Evolutionary conservation across 2,113 vertebrate species (phyloP), one percentile per base, ranked within the genome.

Genomic region (Theristicus caerulescens): DNA sequence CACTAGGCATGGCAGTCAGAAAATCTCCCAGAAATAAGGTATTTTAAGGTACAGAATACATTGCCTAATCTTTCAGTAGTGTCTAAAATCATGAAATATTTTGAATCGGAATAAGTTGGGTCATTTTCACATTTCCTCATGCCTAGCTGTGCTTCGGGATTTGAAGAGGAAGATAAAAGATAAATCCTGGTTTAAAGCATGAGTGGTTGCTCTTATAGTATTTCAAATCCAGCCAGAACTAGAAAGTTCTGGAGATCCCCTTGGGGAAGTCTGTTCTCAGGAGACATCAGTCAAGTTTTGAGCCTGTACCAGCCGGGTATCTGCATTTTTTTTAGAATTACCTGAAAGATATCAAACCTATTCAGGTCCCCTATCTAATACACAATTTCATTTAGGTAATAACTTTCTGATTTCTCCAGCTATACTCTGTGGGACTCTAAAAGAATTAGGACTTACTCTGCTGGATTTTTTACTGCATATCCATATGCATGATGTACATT

Each of bases 141-240:
- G 34, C 47, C 31, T 47, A 83, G 15, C 12, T 94, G 55, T 47
- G 64, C 26, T 62, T 38, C 70, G 64, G 49, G 70, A 90, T 91
- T 95, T 4, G 5, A 61, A 91, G 40, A 82, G 57, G 73, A 96
- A 72, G 7, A 89, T 66, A 88, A 96, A 95, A 93, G 13, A 69
- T 69, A 96, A 93, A 96, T 93, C 70, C 73, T 73, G 94, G 92
- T 97, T 92, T 96, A 91, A 94, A 93, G 91, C 91, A 89, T 94
- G 95, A 94, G 62, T 57, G 77, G 77, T 57, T 76, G 27, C 66
- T 93, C 91, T 94, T 73, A 52, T 3, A 67, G 49, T 66, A 86
- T 86, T 84, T 96, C 69, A 95, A 64, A 86, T 67, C 31, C 65
- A 92, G 52, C 8, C 40, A 89, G 73, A 92, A 84, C 61, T 38